Evolutionary conservation across 1,140 invertebrate genomes (phyloP).

Genomic region (Drosophila bocqueti): DNA sequence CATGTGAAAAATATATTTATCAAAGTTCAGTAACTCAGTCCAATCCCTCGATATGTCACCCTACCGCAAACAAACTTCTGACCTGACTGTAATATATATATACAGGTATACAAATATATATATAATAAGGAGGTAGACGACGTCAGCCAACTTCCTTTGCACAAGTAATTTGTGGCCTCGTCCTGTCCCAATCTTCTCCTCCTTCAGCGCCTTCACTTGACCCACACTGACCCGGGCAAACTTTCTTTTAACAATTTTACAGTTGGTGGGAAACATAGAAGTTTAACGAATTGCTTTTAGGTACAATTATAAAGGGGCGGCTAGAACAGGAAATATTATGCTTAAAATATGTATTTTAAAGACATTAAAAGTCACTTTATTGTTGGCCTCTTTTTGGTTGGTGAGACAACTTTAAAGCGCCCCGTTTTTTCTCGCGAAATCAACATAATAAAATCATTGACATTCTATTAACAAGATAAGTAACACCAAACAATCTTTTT

Average conservation of each 20-base stretch:
- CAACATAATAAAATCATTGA: neutral
- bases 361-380: neutral
- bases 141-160: constrained; percentile 45
- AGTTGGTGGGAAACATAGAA: constrained; percentile 34
- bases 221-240: constrained; percentile 38
- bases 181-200: neutral
- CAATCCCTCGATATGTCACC: neutral
- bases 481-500: neutral
- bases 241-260: constrained; percentile 39
- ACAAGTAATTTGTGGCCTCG: constrained; percentile 38
- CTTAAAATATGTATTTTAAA: neutral
- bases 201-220: constrained; percentile 18
- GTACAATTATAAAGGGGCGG: neutral
- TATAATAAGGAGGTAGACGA: constrained; percentile 1
- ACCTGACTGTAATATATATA: neutral
- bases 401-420: neutral
- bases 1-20: neutral
- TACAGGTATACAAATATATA: constrained; percentile 2
- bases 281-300: neutral
- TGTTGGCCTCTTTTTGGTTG: neutral
- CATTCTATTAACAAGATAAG: neutral
- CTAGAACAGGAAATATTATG: neutral
- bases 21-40: neutral
- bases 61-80: constrained; percentile 16
- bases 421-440: neutral